A percentile compares a stretch with the other conserved stretches of the same genome.
Evolutionary conservation across 1,140 invertebrate species (phyloP).

Genomic region (Drosophila jambulina): DNA sequence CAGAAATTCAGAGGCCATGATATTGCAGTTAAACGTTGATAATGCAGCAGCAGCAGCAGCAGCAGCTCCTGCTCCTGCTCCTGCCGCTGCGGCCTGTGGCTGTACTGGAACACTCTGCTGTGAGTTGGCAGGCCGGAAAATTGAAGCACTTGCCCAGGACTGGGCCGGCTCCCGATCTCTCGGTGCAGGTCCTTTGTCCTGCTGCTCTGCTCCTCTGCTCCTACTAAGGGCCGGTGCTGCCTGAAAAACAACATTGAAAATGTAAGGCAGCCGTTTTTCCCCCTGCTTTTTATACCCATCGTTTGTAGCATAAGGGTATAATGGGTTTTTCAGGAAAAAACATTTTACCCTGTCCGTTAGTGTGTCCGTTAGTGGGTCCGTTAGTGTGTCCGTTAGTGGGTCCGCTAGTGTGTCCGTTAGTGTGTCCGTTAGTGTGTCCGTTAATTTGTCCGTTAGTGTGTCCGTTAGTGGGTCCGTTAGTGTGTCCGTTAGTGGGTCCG

Average conservation of each 20-base stretch:
- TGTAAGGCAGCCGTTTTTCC: slow-evolving; percentile 32
- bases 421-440: background rate
- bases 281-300: slow-evolving; percentile 8
- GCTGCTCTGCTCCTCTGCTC: slow-evolving; percentile 2
- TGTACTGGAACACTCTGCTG: slow-evolving; percentile 40
- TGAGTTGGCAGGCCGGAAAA: slow-evolving; percentile 76
- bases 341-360: background rate
- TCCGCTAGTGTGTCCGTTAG: background rate
- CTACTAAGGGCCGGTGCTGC: background rate
- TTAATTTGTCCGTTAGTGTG: background rate
- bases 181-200: slow-evolving; percentile 42
- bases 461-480: background rate
- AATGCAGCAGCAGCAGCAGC: slow-evolving; percentile 65
- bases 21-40: slow-evolving; percentile 79
- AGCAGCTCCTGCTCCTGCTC: slow-evolving; percentile 19
- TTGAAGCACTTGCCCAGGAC: slow-evolving; percentile 70
- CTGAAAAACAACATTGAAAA: slow-evolving; percentile 68
- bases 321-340: background rate
- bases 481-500: background rate
- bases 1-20: slow-evolving; percentile 49
- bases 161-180: slow-evolving; percentile 26
- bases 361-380: background rate
- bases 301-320: background rate
- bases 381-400: background rate
- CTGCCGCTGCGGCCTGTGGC: slow-evolving; percentile 4